Evolutionary conservation across 30 jellyfish, hydroid and myxozoan species (phyloP), one percentile per base, ranked within the genome.

Genomic region (Aurelia sp.): DNA sequence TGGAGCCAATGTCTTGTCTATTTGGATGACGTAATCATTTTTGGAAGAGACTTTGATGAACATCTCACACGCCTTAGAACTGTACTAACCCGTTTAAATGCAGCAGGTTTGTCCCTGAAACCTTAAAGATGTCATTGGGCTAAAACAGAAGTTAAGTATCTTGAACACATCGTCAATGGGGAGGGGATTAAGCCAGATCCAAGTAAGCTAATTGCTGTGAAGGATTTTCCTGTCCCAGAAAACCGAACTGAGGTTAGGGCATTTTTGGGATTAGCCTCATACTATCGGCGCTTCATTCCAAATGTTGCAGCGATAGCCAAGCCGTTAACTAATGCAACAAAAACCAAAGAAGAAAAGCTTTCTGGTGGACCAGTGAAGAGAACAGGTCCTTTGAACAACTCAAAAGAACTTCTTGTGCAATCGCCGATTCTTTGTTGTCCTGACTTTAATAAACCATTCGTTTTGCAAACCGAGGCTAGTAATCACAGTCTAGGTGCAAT

Each of bases 1-100:
- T 80, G 78, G 83, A 74, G 47, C 24, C 69, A 63, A 21, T 84
- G 96, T 61, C 86, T 82, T 27, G 81, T 74, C 13, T 91, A 90
- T 84, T 52, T 85, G 15, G 97, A 91, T 70, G 97, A 91, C 69
- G 81, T 85, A 51, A 76, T 76, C 20, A 97, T 91, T 16, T 91
- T 84, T 68, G 62, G 83, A 15, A 40, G 69, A 58, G 47, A 57
- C 20, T 41, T 67, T 27, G 78, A 66, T 11, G 93, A 91, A 35
- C 97, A 91, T 76, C 75, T 75, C 55, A 35, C 22, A 55, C 83
- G 77, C 72, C 67, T 91, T 16, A 20, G 59, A 12, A 17, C 24
- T 17, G 88, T 91, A 10, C 72, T 85, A 12, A 65, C 33, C 20
- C 58, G 89, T 12, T 47, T 74, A 21, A 8, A 44, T 13, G 52